Evolutionary conservation across 2,797 vertebrate genomes (phyloP).

Genomic region (Cuniculus paca): DNA sequence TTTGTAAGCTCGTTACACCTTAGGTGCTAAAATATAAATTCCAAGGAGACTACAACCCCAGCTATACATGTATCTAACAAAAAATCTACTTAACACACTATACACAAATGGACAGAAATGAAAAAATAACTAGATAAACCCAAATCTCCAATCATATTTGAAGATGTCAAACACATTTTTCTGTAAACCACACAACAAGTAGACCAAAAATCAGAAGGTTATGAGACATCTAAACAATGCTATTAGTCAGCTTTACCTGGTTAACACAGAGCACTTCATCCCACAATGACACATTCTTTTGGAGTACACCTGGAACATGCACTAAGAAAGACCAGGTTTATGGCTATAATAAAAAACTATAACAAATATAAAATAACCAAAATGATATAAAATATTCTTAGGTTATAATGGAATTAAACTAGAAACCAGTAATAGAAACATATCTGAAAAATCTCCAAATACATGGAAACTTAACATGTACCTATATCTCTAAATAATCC

Average conservation of each 20-base stretch:
- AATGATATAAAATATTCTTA: constrained; percentile 14
- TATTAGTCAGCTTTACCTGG: background rate
- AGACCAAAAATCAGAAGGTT: background rate
- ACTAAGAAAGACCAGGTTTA: background rate
- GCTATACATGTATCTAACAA: background rate
- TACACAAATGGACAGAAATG: background rate
- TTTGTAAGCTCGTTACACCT: background rate
- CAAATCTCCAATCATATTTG: background rate
- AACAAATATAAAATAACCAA: background rate
- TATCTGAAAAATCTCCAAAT: background rate
- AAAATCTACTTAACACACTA: background rate
- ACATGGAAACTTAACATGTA: background rate
- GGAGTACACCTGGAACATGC: background rate
- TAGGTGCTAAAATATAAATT: background rate
- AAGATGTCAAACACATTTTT: background rate
- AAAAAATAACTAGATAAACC: background rate
- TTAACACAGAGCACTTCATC: background rate
- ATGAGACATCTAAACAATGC: background rate
- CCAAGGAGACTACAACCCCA: background rate
- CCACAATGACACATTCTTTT: background rate
- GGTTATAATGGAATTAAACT: background rate
- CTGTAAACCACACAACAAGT: background rate
- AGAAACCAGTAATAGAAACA: background rate
- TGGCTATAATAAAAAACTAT: background rate
- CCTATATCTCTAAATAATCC: background rate